Percentiles rank a stretch among this genome's conserved stretches.
phyloP scores from a whole-genome alignment of 1,140 invertebrate genomes.

The Drosophila sechellia region DNA sequence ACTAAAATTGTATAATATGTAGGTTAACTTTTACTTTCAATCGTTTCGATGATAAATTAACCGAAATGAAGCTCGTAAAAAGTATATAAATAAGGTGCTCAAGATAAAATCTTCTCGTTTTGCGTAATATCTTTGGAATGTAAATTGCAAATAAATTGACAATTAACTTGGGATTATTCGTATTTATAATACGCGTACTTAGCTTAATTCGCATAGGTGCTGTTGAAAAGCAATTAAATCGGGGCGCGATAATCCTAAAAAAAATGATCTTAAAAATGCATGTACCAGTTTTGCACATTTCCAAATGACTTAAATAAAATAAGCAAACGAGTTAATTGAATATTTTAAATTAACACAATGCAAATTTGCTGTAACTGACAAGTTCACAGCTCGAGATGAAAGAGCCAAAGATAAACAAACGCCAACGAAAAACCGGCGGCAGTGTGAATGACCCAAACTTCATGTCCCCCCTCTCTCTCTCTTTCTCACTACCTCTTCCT shows the following conservation, averaged over 20 bases:
- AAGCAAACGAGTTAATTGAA: slow-evolving; percentile 47
- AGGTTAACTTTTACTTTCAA: slow-evolving; percentile 22
- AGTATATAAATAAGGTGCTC: background rate
- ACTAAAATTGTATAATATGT: slow-evolving; percentile 3
- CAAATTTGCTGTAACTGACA: slow-evolving; percentile 51
- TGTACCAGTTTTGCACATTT: slow-evolving; percentile 36
- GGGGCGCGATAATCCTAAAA: slow-evolving; percentile 12
- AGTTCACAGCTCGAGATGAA: slow-evolving; percentile 51
- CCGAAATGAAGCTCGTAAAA: slow-evolving; percentile 6
- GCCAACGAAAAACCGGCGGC: slow-evolving; percentile 65
- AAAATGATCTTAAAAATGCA: slow-evolving; percentile 26
- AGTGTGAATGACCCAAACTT: slow-evolving; percentile 68
- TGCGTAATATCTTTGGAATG: slow-evolving; percentile 18
- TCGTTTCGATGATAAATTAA: slow-evolving; percentile 9
- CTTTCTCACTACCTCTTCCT: background rate
- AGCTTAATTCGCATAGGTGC: slow-evolving; percentile 8
- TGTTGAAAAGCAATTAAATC: slow-evolving; percentile 25
- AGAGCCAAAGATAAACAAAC: slow-evolving; percentile 55
- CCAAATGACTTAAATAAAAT: slow-evolving; percentile 38
- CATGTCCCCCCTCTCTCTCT: background rate
- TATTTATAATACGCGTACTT: slow-evolving; percentile 1
- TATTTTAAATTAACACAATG: slow-evolving; percentile 33
- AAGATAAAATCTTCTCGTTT: background rate
- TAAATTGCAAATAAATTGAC: slow-evolving; percentile 19
- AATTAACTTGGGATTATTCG: slow-evolving; percentile 9